phyloP scores from a whole-genome alignment of 2,888 invertebrate species.

The Phaonia tiefii region DNA sequence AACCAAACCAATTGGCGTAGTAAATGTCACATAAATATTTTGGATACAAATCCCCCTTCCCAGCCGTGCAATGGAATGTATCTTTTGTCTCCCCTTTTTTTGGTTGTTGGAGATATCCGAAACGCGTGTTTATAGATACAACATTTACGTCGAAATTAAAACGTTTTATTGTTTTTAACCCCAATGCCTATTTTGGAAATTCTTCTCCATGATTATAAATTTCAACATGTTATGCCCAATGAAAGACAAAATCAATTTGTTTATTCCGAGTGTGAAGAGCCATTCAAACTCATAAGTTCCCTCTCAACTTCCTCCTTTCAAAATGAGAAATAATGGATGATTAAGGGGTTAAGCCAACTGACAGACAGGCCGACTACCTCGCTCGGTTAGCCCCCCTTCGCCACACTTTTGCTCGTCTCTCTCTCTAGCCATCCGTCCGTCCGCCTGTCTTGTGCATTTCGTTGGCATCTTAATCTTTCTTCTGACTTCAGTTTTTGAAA shows the following conservation, averaged over 20 bases:
- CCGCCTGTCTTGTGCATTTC: constrained; percentile 25
- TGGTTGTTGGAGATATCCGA: constrained; percentile 8
- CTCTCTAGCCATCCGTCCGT: constrained; percentile 23
- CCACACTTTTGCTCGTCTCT: neutral
- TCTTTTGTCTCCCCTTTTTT: neutral
- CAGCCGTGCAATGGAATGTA: neutral
- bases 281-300: too few species aligned
- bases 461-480: constrained; percentile 66
- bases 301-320: neutral
- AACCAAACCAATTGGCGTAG: constrained; percentile 21
- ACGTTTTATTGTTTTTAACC: constrained; percentile 48
- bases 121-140: constrained; percentile 52
- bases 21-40: constrained; percentile 64
- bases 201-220: constrained; percentile 21
- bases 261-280: constrained; percentile 35
- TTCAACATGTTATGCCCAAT: constrained; percentile 32
- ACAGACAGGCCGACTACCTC: neutral
- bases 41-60: constrained; percentile 23
- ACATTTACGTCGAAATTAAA: constrained; percentile 58
- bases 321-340: constrained; percentile 26
- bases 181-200: constrained; percentile 30
- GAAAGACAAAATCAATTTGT: constrained; percentile 65
- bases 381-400: too few species aligned
- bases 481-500: constrained; percentile 38
- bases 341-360: constrained; percentile 60